These are phyloP conservation scores for Diorhabda sublineata DNA, from an alignment of 1,140 invertebrate genomes.

Conservation along the genomic window DNA sequence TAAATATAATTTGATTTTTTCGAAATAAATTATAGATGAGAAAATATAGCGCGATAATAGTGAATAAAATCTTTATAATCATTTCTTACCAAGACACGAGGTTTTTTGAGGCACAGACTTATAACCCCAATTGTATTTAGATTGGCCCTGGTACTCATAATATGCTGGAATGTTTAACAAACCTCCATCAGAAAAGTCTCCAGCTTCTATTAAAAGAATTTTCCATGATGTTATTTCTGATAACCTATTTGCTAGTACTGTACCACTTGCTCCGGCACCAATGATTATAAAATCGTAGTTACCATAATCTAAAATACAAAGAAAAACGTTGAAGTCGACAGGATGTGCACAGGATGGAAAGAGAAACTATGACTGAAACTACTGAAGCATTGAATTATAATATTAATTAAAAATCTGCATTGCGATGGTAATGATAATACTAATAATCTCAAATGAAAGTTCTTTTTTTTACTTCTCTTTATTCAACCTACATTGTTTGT, in stretches of 20 bases:
- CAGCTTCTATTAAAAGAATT: conserved; percentile 13
- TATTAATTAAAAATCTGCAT: no score
- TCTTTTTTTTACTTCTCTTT: no score
- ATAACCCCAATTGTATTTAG: conserved; percentile 14
- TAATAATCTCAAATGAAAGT: no score
- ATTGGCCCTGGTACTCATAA: not conserved
- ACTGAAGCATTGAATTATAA: no score
- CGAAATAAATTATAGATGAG: no score
- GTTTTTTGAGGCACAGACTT: conserved; percentile 17
- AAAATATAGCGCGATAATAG: no score
- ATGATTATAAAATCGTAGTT: conserved; percentile 14
- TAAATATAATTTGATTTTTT: no score
- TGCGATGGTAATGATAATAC: no score
- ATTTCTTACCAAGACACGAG: conserved; percentile 13
- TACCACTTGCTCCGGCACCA: conserved; percentile 11
- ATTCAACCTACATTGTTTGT: no score
- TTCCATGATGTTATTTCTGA: conserved; percentile 10
- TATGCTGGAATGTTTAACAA: not conserved
- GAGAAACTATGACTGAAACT: no score
- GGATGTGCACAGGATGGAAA: no score
- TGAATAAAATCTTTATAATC: not conserved
- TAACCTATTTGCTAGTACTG: conserved; percentile 10
- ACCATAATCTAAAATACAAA: conserved; percentile 11
- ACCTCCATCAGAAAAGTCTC: not conserved
- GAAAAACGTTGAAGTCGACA: no score